Base-by-base conservation (phyloP, 2,113 vertebrate species). In the Carettochelys insculpta region DNA sequence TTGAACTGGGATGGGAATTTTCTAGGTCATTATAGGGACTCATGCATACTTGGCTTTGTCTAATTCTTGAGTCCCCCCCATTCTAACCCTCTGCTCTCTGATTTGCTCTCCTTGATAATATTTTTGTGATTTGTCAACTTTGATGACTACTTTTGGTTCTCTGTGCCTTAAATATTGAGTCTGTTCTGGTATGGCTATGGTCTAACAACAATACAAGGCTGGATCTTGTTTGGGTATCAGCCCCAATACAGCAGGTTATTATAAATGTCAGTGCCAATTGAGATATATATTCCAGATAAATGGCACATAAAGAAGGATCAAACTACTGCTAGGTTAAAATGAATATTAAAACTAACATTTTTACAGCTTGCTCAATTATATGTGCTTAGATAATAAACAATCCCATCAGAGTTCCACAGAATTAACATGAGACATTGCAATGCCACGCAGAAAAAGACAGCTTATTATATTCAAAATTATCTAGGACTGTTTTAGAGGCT, bases 351-450 rank as follows among this genome's bases (percentile, higher is more conserved):
- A 95, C 3, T 58, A 88, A 95, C 50, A 53, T 76, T 94, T 88
- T 90, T 88, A 87, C 83, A 95, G 85, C n/a, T 53, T 84, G 80
- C 78, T 93, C 92, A 95, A 93, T 82, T 92, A 90, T 0, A 0
- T 47, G 80, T 91, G 90, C 95, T 92, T 90, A 95, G 82, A 92
- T 90, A 95, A 87, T 80, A 89, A 89, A 54, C 82, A 90, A 93
- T 76, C 53, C 91, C 58, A 12, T 80, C 82, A 51, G 19, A 50
- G 84, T 85, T 82, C 88, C 87, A 88, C 24, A 24, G 90, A 85
- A 38, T 73, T 92, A 87, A 93, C 90, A 87, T 31, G 79, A 86
- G 58, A 29, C 52, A 58, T 85, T 91, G 71, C 41, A 81, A 11
- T 58, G 86, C 48, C 86, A 56, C 83, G 85, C 48, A 52, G 78